Conservation (phyloP, 2,113 vertebrate genomes). For the Pimephales promelas region DNA sequence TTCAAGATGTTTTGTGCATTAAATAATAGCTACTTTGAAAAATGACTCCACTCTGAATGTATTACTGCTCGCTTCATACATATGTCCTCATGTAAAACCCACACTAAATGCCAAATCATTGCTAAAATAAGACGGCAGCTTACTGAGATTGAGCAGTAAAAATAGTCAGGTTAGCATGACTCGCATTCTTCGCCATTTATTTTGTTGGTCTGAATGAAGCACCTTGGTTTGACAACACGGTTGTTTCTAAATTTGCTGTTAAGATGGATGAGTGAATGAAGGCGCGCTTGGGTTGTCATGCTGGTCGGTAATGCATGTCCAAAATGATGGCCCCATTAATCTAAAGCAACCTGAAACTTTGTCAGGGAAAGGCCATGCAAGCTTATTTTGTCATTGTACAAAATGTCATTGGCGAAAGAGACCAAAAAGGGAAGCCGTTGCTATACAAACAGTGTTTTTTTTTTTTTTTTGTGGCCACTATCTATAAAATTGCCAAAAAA, state of each 20-base stretch:
- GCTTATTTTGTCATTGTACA: conserved; percentile 14
- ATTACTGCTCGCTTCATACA: not conserved
- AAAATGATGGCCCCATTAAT: conserved; percentile 49
- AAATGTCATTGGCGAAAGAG: conserved; percentile 7
- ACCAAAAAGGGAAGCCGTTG: not conserved
- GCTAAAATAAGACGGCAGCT: conserved; percentile 47
- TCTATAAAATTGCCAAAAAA: too few relatives aligned
- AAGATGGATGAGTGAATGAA: conserved; percentile 48
- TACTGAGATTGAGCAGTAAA: conserved; percentile 64
- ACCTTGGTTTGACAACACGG: conserved; percentile 65
- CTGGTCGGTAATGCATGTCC: conserved; percentile 34
- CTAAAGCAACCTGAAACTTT: conserved; percentile 49
- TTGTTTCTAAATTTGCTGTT: conserved; percentile 66
- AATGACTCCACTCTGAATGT: not conserved
- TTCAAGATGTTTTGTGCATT: not conserved
- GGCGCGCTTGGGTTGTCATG: conserved; percentile 39
- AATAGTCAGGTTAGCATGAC: conserved; percentile 68
- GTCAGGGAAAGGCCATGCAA: conserved; percentile 37
- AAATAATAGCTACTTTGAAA: not conserved
- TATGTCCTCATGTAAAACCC: conserved; percentile 27
- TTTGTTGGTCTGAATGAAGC: conserved; percentile 64
- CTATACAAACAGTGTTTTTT: not conserved
- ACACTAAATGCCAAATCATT: conserved; percentile 41
- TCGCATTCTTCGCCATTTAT: conserved; percentile 62
- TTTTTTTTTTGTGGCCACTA: too few relatives aligned